Evolutionary conservation across 2,888 invertebrate genomes (phyloP).

Genomic region (Agrochola lychnidis): DNA sequence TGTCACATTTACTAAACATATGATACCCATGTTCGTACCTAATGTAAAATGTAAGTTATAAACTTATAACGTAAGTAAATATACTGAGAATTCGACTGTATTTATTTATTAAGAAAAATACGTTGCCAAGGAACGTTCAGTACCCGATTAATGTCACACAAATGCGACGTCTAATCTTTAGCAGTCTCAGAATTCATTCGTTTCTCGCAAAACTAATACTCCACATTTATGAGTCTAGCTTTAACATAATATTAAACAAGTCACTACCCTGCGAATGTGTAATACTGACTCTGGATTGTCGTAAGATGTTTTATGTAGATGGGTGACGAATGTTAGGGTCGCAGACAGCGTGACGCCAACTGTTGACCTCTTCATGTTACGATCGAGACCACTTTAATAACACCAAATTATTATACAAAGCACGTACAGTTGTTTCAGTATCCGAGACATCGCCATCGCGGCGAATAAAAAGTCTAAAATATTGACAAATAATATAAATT

Average conservation of each 20-base stretch:
- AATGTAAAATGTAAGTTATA: conserved; percentile 16
- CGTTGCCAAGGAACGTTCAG: conserved; percentile 26
- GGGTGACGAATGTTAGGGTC: conserved; percentile 69
- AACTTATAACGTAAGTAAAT: conserved; percentile 3
- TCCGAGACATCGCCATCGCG: conserved; percentile 7
- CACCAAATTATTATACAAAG: conserved; percentile 48
- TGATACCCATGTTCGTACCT: background rate
- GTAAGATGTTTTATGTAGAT: conserved; percentile 69
- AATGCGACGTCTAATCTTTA: conserved; percentile 38
- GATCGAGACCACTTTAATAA: conserved; percentile 76
- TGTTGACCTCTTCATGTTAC: conserved; percentile 70
- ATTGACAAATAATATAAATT: conserved; percentile 47
- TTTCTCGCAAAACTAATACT: conserved; percentile 39
- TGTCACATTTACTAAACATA: background rate
- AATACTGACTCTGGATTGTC: conserved; percentile 65
- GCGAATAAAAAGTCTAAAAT: conserved; percentile 36
- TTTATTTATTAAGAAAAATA: conserved; percentile 44
- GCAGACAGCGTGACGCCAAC: conserved; percentile 83
- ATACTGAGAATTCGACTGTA: background rate
- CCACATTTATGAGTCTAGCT: conserved; percentile 49
- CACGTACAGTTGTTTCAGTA: conserved; percentile 47
- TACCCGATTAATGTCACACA: conserved; percentile 43
- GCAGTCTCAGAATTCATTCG: conserved; percentile 33
- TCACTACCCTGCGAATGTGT: conserved; percentile 57
- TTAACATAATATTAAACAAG: conserved; percentile 50